Base-by-base conservation (phyloP, 2,888 invertebrate genomes). In the Xylophagus ater region DNA sequence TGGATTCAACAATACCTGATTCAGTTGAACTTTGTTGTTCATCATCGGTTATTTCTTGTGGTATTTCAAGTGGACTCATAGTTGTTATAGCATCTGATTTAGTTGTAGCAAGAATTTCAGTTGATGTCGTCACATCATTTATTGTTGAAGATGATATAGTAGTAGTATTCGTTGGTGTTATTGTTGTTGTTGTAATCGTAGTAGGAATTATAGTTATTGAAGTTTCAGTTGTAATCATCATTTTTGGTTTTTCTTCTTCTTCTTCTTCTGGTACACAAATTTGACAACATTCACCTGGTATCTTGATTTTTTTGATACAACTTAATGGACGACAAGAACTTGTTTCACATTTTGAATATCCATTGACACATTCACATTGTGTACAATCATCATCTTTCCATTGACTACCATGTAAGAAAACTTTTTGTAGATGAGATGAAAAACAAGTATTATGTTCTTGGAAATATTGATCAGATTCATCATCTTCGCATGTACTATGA, bases 401-500 rank as follows among this genome's bases (percentile, higher is more conserved):
- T 21, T 45, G 39, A 2, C 40, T 44, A 14, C 46, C 48, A 25
- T 56, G 49, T 8, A 32, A 13, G 20, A 20, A 32, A 5, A 21
- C 13, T 32, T 32, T 18, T 9, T 18, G 13, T 18, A 31, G 17
- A 9, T 12, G 8, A 3, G 18, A 10, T 12, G 32, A 32, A 13
- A 12, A 31, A 26, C 37, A 38, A 3, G 21, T 28, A 15, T 23
- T 26, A 20, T 14, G 51, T 50, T 15, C 40, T 42, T n/a, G n/a
- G n/a, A n/a, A n/a, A n/a, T n/a, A n/a, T n/a, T n/a, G n/a, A n/a
- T n/a, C n/a, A n/a, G n/a, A 32, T 40, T 45, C 20, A 5, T 30
- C 31, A 24, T 62, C 63, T 15, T 61, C 64, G 42, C 62, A 62
- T 23, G 47, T 53, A 38, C 57, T 55, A 31, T 60, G 55, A 42